phyloP scores from a whole-genome alignment of 2,113 vertebrate genomes.

The Charina bottae region DNA sequence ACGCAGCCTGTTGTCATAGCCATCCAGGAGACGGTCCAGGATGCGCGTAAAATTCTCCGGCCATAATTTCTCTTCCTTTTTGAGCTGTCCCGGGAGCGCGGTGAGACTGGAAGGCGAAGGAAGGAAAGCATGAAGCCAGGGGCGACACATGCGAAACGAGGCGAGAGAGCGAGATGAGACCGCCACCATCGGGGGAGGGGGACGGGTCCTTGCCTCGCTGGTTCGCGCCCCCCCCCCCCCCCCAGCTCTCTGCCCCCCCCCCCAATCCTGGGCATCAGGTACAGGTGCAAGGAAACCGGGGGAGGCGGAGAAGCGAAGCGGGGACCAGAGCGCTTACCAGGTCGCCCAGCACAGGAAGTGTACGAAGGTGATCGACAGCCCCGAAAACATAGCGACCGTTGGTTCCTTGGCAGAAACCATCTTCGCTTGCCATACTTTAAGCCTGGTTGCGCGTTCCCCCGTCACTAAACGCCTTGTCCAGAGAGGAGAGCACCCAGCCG shows the following conservation, averaged over 20 bases:
- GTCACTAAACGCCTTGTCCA: conserved; percentile 75
- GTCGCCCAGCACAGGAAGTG: conserved; percentile 86
- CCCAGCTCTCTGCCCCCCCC: neutral
- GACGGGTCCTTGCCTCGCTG: neutral
- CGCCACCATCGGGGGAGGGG: neutral
- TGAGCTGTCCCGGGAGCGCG: conserved; percentile 82
- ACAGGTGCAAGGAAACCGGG: neutral
- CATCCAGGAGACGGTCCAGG: conserved; percentile 94
- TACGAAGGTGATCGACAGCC: conserved; percentile 82
- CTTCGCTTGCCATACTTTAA: conserved; percentile 94
- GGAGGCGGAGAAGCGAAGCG: neutral
- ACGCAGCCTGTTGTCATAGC: conserved; percentile 97
- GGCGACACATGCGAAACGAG: neutral
- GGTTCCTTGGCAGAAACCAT: conserved; percentile 93
- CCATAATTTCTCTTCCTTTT: conserved; percentile 89
- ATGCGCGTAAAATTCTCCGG: conserved; percentile 98
- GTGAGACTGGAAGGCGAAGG: conserved; percentile 64
- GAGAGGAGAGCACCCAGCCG: conserved; percentile 66
- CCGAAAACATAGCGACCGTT: conserved; percentile 82
- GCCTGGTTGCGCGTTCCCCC: conserved; percentile 82
- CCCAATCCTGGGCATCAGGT: neutral
- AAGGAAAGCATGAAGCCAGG: neutral
- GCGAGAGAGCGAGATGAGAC: neutral
- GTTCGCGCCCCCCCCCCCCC: neutral
- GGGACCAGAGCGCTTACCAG: conserved; percentile 82